phyloP scores from a whole-genome alignment of 2,113 vertebrate genomes.

The Hemicordylus capensis region DNA sequence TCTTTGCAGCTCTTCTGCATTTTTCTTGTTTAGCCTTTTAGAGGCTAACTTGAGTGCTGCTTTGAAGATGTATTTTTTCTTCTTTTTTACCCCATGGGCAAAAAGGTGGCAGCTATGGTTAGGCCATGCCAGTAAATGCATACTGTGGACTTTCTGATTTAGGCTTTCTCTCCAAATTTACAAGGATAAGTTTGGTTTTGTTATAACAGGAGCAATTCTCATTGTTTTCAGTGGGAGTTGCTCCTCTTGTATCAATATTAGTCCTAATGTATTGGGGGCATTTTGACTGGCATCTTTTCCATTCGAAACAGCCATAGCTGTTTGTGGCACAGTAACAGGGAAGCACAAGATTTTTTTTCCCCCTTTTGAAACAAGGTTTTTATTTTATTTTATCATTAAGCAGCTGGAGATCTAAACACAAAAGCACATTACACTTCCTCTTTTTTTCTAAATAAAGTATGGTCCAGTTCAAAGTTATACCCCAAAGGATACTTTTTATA shows the following conservation, averaged over 20 bases:
- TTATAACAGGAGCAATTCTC: not conserved
- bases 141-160: not conserved
- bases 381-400: conserved; percentile 13
- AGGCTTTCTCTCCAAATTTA: not conserved
- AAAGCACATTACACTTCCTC: conserved; percentile 18
- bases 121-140: not conserved
- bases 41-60: not conserved
- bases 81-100: not conserved
- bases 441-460: not conserved
- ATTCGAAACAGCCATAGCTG: conserved; percentile 32
- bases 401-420: not conserved
- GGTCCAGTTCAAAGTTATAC: not conserved
- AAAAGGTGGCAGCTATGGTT: conserved; percentile 10
- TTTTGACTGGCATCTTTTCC: not conserved
- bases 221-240: conserved; percentile 22
- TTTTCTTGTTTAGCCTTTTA: not conserved
- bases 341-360: conserved; percentile 4
- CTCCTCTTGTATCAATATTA: not conserved
- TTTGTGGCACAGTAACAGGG: not conserved
- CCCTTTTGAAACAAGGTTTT: not conserved
- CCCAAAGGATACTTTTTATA: not conserved
- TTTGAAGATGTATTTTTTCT: not conserved
- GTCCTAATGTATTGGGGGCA: not conserved
- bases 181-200: not conserved
- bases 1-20: not conserved